Evolutionary conservation across 1,140 invertebrate genomes (phyloP), one percentile per base, ranked within the genome.

Genomic region (Lepidotrigona ventralis): DNA sequence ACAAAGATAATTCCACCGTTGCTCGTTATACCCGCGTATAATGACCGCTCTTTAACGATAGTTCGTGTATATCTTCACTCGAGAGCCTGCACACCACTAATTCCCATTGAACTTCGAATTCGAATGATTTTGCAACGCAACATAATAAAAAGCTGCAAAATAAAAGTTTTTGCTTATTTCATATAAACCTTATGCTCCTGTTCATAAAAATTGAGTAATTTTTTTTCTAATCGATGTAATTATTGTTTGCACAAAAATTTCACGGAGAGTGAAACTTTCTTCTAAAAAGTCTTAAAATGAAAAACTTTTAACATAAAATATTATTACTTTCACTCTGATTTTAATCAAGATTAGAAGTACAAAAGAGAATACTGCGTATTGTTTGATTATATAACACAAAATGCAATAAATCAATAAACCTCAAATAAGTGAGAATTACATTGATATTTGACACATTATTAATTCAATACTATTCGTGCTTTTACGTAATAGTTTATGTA

Each of bases 1-100:
- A 70, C 39, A 39, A n/a, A 86, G 76, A 86, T 84, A 76, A 80
- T 86, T 85, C 8, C 51, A 58, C 19, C 33, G 46, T 21, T 76
- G 14, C 53, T 53, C 60, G 21, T 84, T 86, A 72, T 74, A 64
- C 46, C 8, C 58, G 54, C 19, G n/a, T 39, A n/a, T 53, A 71
- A 75, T n/a, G n/a, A 56, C 21, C 64, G 63, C 46, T 21, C 29
- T 77, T 77, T 39, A 79, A 83, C 46, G 56, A 68, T 64, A 33
- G 51, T 17, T 51, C 60, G 23, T 21, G 14, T 70, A 39, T 70
- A n/a, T 46, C 23, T 70, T 70, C 23, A 26, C 33, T 14, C 12
- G 53, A 46, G 56, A 46, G 53, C 26, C 39, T 29, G 46, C 39
- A 46, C 39, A 46, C 39, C 39, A 6, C 39, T 46, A 14, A 53